Conservation (phyloP, 2,113 vertebrate species). For the Trematocara macrostoma region DNA sequence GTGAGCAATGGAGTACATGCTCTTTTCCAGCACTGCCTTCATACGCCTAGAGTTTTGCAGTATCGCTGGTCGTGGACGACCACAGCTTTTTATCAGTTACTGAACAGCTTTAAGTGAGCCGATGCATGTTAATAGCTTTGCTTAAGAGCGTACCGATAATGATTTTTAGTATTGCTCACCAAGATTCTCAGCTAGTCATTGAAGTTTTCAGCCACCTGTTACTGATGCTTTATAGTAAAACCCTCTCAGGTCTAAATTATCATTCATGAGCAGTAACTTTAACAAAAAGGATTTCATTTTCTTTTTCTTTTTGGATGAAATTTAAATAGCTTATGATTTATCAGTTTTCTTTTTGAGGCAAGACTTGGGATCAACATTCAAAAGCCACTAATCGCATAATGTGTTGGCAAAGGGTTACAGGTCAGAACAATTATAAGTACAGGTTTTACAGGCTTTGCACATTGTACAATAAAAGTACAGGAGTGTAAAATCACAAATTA, state of each 20-base stretch:
- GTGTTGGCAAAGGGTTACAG: background rate
- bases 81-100: background rate
- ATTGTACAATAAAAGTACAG: background rate
- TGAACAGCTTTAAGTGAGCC: background rate
- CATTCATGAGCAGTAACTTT: background rate
- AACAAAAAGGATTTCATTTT: too few species aligned
- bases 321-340: background rate
- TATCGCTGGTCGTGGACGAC: background rate
- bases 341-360: background rate
- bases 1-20: slow-evolving; percentile 2
- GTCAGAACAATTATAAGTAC: background rate
- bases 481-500: background rate
- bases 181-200: background rate
- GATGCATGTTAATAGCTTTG: background rate
- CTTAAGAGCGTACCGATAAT: background rate
- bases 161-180: background rate
- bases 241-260: background rate
- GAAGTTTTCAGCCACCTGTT: background rate
- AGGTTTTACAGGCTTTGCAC: background rate
- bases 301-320: background rate
- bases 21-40: background rate
- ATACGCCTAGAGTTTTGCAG: background rate
- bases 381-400: background rate
- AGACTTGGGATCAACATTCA: background rate
- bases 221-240: background rate